A percentile compares a stretch with the other conserved stretches of the same genome.
These are phyloP conservation scores for Microplitis manilae DNA, from an alignment of 2,888 invertebrate species.

Conservation along the genomic window DNA sequence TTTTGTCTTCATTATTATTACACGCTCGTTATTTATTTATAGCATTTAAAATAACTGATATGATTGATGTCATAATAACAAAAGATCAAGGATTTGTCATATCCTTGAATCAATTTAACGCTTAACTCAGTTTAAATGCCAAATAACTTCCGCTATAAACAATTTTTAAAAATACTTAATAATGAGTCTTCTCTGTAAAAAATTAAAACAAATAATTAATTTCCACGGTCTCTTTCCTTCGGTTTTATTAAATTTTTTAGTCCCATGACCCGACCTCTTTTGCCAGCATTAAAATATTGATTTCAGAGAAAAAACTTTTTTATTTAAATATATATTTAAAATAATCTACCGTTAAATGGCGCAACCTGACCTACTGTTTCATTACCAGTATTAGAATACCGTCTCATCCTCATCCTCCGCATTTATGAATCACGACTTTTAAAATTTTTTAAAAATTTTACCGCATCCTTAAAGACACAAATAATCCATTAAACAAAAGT, in stretches of 20 bases:
- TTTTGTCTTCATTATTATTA: background rate
- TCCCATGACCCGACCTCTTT: background rate
- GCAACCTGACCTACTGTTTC: slow-evolving; percentile 4
- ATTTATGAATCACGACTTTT: background rate
- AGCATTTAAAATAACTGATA: background rate
- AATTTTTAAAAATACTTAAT: background rate
- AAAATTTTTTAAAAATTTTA: background rate
- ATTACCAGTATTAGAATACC: slow-evolving; percentile 7
- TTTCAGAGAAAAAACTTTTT: background rate
- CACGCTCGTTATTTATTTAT: background rate
- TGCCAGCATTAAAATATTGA: background rate
- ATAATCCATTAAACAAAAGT: too few relatives aligned
- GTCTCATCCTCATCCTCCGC: slow-evolving; percentile 13
- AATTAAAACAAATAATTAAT: background rate
- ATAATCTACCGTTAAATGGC: slow-evolving; percentile 18
- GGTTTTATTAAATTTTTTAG: background rate
- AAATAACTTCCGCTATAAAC: background rate
- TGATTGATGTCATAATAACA: background rate
- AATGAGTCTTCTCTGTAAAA: background rate
- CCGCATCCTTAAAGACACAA: too few relatives aligned
- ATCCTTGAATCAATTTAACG: background rate
- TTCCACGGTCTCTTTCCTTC: background rate
- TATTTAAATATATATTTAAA: slow-evolving; percentile 14
- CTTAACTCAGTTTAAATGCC: background rate
- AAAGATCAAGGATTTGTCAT: background rate